Percentiles rank a stretch among this genome's conserved stretches.
phyloP scores from a whole-genome alignment of 2,888 invertebrate species.

The Ryuthela nishihirai region DNA sequence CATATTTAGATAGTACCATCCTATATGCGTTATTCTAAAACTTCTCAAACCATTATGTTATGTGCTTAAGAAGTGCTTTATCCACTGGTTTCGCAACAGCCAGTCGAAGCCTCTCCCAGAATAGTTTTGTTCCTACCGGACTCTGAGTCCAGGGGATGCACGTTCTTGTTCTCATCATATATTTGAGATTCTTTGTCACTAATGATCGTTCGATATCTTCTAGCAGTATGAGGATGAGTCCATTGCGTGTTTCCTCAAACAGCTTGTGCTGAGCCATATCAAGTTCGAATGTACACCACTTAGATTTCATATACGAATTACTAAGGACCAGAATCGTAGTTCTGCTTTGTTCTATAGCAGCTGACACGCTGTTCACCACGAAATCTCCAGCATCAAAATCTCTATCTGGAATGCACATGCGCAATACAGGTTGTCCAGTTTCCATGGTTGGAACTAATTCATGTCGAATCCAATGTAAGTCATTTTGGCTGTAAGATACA shows the following conservation, averaged over 20 bases:
- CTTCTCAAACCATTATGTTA: too few relatives aligned
- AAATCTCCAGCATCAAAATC: slow-evolving; percentile 68
- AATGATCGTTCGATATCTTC: slow-evolving; percentile 62
- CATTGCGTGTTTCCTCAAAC: slow-evolving; percentile 56
- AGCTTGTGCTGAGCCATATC: slow-evolving; percentile 60
- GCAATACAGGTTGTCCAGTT: slow-evolving; percentile 53
- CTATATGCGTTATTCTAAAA: too few relatives aligned
- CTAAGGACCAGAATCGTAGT: slow-evolving; percentile 64
- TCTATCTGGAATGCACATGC: slow-evolving; percentile 65
- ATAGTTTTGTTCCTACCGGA: slow-evolving; percentile 43
- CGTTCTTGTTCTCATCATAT: slow-evolving; percentile 63
- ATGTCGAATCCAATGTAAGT: slow-evolving; percentile 62
- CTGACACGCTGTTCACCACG: slow-evolving; percentile 66
- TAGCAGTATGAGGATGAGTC: slow-evolving; percentile 62
- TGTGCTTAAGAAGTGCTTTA: slow-evolving; percentile 5
- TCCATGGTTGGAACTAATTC: slow-evolving; percentile 63
- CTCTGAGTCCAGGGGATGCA: slow-evolving; percentile 61
- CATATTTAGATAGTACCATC: too few relatives aligned
- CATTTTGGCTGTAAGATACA: slow-evolving; percentile 64
- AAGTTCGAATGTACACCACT: slow-evolving; percentile 72
- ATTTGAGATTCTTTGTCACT: slow-evolving; percentile 62
- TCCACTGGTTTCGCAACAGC: slow-evolving; percentile 8
- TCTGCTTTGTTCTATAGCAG: slow-evolving; percentile 64
- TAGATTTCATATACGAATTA: slow-evolving; percentile 61
- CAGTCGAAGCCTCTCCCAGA: slow-evolving; percentile 45